Conservation (phyloP, 1,140 invertebrate genomes). For the Bombus impatiens region DNA sequence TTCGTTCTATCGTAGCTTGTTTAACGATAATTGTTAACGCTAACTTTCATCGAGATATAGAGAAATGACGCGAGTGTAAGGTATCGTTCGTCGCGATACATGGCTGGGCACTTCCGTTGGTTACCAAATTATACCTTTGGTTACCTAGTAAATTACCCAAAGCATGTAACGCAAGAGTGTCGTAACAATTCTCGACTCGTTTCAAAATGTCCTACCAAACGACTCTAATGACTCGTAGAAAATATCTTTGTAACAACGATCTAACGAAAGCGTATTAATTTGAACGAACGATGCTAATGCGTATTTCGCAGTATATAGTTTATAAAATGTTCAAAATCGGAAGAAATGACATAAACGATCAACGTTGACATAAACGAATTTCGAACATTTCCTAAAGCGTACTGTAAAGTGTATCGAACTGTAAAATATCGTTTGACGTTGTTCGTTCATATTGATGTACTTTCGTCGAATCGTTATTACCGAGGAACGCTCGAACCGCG, state of each 20-base stretch:
- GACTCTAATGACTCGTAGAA: not conserved
- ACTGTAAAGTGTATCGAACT: too few species aligned
- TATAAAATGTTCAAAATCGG: too few species aligned
- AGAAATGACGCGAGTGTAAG: not conserved
- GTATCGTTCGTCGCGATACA: not conserved
- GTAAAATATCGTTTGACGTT: not conserved
- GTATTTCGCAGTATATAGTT: fast-evolving
- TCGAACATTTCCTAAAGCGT: too few species aligned
- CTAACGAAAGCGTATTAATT: not conserved
- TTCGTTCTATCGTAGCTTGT: not conserved
- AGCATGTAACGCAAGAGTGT: not conserved
- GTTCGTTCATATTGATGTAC: too few species aligned
- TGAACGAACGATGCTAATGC: not conserved
- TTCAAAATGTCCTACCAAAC: not conserved
- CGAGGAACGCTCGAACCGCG: not conserved
- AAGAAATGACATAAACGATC: too few species aligned
- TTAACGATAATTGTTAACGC: not conserved
- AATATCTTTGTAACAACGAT: not conserved
- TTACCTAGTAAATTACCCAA: not conserved
- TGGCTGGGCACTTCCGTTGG: not conserved
- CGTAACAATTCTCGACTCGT: not conserved
- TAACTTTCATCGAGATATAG: not conserved
- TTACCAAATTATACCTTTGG: slow-evolving; percentile 1
- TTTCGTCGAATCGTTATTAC: too few species aligned
- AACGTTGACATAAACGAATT: too few species aligned